Conservation (phyloP, 2,888 invertebrate species). For the Graphium colonna region DNA sequence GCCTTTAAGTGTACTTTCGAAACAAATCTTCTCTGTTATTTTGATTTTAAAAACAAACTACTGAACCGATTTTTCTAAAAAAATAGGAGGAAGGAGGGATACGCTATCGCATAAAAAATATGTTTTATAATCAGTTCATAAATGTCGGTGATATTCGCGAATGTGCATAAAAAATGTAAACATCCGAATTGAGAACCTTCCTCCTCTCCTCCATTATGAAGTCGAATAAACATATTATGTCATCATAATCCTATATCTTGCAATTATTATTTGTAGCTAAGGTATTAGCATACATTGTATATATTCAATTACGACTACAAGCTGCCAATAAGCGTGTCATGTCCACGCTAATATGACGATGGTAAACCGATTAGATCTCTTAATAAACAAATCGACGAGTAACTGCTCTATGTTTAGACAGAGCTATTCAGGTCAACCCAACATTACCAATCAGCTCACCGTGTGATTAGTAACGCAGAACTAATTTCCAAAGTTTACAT, state of each 20-base stretch:
- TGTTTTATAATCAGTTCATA: too few relatives aligned
- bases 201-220: too few relatives aligned
- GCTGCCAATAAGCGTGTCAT: constrained; percentile 9
- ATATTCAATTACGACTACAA: background rate
- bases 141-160: background rate
- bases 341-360: constrained; percentile 6
- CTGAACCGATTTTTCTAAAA: too few relatives aligned
- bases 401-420: constrained; percentile 9
- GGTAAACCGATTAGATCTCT: constrained; percentile 12
- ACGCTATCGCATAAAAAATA: too few relatives aligned
- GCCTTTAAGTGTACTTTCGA: too few relatives aligned
- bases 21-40: too few relatives aligned
- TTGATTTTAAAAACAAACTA: too few relatives aligned
- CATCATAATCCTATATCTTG: background rate
- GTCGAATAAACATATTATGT: background rate
- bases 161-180: too few relatives aligned
- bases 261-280: background rate
- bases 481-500: too few relatives aligned
- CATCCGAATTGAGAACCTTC: too few relatives aligned
- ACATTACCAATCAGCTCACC: background rate
- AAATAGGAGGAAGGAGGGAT: too few relatives aligned
- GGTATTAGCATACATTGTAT: background rate
- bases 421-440: constrained; percentile 7
- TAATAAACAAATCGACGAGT: constrained; percentile 8
- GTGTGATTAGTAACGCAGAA: background rate